Base-by-base conservation (phyloP, 2,113 vertebrate genomes). In the Miniopterus natalensis region DNA sequence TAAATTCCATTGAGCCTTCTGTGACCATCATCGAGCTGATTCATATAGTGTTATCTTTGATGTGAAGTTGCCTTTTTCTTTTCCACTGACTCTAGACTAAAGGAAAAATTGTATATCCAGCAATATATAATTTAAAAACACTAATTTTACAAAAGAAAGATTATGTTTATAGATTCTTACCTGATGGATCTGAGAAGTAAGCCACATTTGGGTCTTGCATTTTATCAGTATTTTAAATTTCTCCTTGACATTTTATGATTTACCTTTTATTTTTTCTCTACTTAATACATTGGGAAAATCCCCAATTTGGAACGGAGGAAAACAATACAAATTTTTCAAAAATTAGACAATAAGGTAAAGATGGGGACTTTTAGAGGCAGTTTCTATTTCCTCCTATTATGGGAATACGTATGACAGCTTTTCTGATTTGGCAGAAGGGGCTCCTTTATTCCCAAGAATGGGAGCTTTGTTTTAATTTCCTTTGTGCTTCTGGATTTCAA, bases 1-100 rank as follows among this genome's bases (percentile, higher is more conserved):
- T 97, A 96, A 97, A 94, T 97, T 95, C 85, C 86, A 94, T 96
- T 98, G 92, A 97, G 79, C 95, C 93, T 97, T 92, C 92, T 96
- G 75, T 97, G 93, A 84, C 68, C 65, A 95, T 78, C 91, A 92
- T 63, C 84, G 66, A 96, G 95, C 85, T 97, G 96, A 92, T 94
- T 97, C 95, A 75, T 89, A 21, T 36, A 92, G 53, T 74, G 31
- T 65, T 71, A 92, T 95, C 75, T 97, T 91, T 90, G 31, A 92
- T 96, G 87, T 65, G 17, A 90, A 74, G 71, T 96, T 40, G 78
- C 49, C 47, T 88, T 79, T 84, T 83, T 74, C 21, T 7, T 45
- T 77, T 36, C 57, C 36, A 83, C 29, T 95, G 18, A 8, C 74
- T 70, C 49, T 57, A 65, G 51, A 65, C 49, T 57, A 65, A 45